Conservation (phyloP, 2,888 invertebrate species). For the Sphaeridia pumilis region DNA sequence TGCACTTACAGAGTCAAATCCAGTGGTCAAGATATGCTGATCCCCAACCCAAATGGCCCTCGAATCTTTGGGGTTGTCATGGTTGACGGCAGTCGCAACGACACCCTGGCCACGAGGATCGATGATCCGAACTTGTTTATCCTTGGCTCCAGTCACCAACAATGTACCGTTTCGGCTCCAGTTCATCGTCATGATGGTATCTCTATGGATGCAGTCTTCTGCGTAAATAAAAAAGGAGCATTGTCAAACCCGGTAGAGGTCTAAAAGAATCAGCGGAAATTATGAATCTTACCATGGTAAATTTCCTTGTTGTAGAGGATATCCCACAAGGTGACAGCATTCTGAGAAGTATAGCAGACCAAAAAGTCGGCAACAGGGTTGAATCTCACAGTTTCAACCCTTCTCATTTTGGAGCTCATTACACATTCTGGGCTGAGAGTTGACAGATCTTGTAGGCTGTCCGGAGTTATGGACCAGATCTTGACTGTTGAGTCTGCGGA, state of each 20-base stretch:
- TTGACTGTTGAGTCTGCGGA: conserved; percentile 43
- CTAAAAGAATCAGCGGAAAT: not conserved
- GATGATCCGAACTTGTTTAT: conserved; percentile 72
- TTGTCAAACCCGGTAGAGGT: not conserved
- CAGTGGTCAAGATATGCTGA: conserved; percentile 73
- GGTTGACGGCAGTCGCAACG: conserved; percentile 49
- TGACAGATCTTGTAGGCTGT: conserved; percentile 25
- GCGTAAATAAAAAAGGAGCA: not conserved
- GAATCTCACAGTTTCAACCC: conserved; percentile 81
- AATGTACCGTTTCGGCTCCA: conserved; percentile 80
- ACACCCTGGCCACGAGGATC: conserved; percentile 57
- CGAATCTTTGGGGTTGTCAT: conserved; percentile 84
- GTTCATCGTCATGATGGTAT: conserved; percentile 76
- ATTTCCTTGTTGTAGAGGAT: conserved; percentile 64
- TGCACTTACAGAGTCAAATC: conserved; percentile 64
- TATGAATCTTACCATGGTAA: conserved; percentile 30
- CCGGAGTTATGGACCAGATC: conserved; percentile 27
- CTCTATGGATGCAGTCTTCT: conserved; percentile 61
- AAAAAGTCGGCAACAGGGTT: conserved; percentile 83
- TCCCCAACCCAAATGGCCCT: conserved; percentile 83
- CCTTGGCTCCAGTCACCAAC: conserved; percentile 80
- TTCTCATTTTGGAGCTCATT: conserved; percentile 67
- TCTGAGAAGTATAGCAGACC: conserved; percentile 73
- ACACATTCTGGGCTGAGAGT: conserved; percentile 50
- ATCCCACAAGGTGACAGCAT: conserved; percentile 75